Evolutionary conservation across 2,113 vertebrate genomes (phyloP).

Genomic region (Dasyornis broadbenti): DNA sequence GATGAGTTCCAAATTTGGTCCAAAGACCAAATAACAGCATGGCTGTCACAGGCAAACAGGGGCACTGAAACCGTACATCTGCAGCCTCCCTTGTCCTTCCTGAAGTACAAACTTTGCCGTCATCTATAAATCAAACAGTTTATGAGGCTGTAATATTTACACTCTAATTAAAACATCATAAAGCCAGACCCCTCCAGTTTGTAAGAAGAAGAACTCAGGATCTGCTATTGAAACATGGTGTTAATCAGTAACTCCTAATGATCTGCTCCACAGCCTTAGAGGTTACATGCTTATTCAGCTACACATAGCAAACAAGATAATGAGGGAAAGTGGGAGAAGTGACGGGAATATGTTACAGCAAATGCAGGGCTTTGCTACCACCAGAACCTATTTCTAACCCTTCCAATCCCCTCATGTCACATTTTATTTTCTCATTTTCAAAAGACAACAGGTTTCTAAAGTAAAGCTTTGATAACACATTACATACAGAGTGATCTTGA

Average conservation of each 20-base stretch:
- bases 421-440: slow-evolving; percentile 19
- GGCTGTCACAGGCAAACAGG: not conserved
- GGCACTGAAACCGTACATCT: not conserved
- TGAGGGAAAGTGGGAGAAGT: slow-evolving; percentile 23
- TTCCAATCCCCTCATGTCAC: not conserved
- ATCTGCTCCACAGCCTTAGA: slow-evolving; percentile 61
- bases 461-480: not conserved
- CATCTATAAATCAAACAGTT: slow-evolving; percentile 84
- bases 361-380: not conserved
- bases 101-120: slow-evolving; percentile 72
- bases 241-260: slow-evolving; percentile 83
- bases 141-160: slow-evolving; percentile 85
- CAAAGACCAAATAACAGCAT: not conserved
- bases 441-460: not conserved
- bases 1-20: not conserved
- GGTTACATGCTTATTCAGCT: slow-evolving; percentile 49
- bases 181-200: slow-evolving; percentile 75
- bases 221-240: slow-evolving; percentile 61
- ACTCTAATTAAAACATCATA: slow-evolving; percentile 90
- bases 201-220: slow-evolving; percentile 71
- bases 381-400: not conserved
- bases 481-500: not conserved
- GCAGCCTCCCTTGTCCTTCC: slow-evolving; percentile 44
- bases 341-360: not conserved
- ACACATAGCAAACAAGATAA: slow-evolving; percentile 60